These are phyloP conservation scores for Hydropsyche tenuis DNA, from an alignment of 1,140 invertebrate genomes.

Conservation along the genomic window DNA sequence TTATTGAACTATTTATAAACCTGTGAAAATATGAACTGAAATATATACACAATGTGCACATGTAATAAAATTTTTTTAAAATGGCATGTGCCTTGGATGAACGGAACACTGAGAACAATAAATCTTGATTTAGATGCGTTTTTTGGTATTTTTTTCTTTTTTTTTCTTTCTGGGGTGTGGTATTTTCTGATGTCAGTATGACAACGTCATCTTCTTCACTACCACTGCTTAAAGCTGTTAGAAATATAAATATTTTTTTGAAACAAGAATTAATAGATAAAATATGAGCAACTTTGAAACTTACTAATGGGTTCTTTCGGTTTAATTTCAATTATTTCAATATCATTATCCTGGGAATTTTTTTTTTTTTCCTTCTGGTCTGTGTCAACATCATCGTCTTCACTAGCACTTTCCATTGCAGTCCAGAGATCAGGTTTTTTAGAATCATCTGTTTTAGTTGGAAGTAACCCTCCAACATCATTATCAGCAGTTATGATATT, in stretches of 20 bases:
- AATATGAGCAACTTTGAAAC: slow-evolving; percentile 27
- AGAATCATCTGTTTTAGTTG: slow-evolving; percentile 52
- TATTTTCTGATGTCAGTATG: slow-evolving; percentile 48
- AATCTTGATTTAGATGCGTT: background rate
- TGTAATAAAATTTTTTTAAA: too few relatives aligned
- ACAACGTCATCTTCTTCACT: slow-evolving; percentile 62
- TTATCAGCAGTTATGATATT: slow-evolving; percentile 35
- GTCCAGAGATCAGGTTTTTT: slow-evolving; percentile 53
- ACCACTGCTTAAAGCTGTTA: slow-evolving; percentile 53
- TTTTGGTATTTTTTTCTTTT: slow-evolving; percentile 19
- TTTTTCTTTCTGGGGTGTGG: slow-evolving; percentile 36
- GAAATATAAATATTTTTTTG: slow-evolving; percentile 23
- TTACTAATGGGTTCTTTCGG: slow-evolving; percentile 54
- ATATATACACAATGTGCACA: too few relatives aligned
- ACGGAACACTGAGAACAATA: background rate
- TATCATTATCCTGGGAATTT: slow-evolving; percentile 54
- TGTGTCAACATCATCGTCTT: slow-evolving; percentile 54
- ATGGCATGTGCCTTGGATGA: too few relatives aligned
- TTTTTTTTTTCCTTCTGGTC: slow-evolving; percentile 50
- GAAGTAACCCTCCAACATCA: slow-evolving; percentile 38
- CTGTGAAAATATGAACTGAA: too few relatives aligned
- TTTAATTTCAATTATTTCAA: slow-evolving; percentile 54
- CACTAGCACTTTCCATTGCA: slow-evolving; percentile 48
- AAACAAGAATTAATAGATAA: background rate
- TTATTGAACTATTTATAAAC: too few relatives aligned